Evolutionary conservation across 1,140 invertebrate genomes (phyloP).

Genomic region (Aphidius gifuensis): DNA sequence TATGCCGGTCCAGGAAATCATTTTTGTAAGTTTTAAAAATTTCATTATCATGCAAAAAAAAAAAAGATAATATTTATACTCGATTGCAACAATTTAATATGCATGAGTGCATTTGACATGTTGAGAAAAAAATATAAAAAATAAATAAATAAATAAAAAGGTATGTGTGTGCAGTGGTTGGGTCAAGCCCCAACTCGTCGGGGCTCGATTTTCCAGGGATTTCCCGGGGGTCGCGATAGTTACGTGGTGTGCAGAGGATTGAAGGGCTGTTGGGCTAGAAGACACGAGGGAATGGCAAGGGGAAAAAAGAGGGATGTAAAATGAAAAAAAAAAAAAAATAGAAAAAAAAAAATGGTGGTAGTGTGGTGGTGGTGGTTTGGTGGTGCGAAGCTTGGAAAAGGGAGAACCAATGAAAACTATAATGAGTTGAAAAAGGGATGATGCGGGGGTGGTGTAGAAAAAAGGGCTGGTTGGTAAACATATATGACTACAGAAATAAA

Average conservation of each 20-base stretch:
- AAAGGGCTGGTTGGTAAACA: constrained; percentile 1
- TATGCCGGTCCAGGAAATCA: constrained; percentile 98
- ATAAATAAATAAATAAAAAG: background rate
- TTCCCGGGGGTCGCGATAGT: constrained; percentile 42
- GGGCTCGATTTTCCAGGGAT: constrained; percentile 54
- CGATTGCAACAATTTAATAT: constrained; percentile 37
- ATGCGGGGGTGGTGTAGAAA: constrained; percentile 19
- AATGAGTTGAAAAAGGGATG: constrained; percentile 16
- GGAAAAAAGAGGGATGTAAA: constrained; percentile 14
- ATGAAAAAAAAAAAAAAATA: constrained; percentile 15
- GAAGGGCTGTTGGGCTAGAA: constrained; percentile 17
- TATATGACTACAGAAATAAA: too few relatives aligned
- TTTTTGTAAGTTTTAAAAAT: constrained; percentile 75
- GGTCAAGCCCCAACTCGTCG: background rate
- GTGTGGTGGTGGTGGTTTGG: background rate
- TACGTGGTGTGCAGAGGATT: constrained; percentile 27
- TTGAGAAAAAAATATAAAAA: background rate
- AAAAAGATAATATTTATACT: constrained; percentile 33
- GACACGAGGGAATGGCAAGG: constrained; percentile 36
- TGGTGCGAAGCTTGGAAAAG: too few relatives aligned
- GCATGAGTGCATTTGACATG: constrained; percentile 31
- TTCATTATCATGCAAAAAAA: constrained; percentile 42
- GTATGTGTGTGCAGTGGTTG: background rate
- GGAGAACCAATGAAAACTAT: constrained; percentile 2
- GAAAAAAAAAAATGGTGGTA: constrained; percentile 15